Evolutionary conservation across 2,113 vertebrate genomes (phyloP).

Genomic region (Gavialis gangeticus): DNA sequence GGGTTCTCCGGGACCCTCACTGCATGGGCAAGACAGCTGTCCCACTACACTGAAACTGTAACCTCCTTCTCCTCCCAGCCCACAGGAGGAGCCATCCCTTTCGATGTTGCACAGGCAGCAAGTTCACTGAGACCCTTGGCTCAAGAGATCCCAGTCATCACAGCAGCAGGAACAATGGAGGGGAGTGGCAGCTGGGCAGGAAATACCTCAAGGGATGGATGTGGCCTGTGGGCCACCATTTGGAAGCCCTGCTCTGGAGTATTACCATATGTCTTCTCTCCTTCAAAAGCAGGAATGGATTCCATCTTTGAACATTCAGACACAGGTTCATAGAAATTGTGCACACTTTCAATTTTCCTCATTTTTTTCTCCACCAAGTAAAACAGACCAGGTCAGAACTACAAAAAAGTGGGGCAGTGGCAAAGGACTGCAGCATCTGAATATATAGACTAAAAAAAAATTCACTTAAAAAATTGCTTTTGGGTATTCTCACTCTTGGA

Average conservation of each 20-base stretch:
- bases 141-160: no score
- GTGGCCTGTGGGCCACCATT: no score
- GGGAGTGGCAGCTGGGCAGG: no score
- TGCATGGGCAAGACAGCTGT: no score
- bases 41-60: no score
- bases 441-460: not conserved
- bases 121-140: no score
- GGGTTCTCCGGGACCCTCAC: no score
- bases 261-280: not conserved
- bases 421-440: not conserved
- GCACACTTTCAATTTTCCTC: not conserved
- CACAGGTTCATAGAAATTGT: accelerated
- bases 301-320: not conserved
- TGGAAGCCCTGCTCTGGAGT: no score
- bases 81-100: no score
- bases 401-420: not conserved
- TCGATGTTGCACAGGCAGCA: no score
- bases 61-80: no score
- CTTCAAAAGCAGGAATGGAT: not conserved
- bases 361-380: not conserved
- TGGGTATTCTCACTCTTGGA: not conserved
- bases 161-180: not conserved
- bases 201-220: no score
- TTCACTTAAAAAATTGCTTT: not conserved
- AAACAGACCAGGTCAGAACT: not conserved